Base-by-base conservation (phyloP, 1,140 invertebrate species). In the Drosophila sucinea region DNA sequence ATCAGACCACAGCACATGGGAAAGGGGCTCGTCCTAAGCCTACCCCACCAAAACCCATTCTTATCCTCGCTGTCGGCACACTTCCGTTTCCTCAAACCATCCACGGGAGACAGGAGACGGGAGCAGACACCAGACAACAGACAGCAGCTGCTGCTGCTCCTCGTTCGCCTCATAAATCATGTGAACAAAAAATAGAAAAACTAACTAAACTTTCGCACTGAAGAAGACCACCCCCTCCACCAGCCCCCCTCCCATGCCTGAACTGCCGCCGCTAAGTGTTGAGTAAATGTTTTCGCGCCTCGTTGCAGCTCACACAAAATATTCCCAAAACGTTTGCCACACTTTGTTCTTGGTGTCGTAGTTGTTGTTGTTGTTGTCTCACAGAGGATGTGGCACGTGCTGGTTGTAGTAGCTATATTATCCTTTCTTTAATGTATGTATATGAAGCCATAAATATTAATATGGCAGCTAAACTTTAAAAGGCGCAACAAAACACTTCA, bases 251-350 rank as follows among this genome's bases (percentile, higher is more conserved):
- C 64, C 67, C 41, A 51, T 41, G 56, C 6, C 30, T 47, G 41
- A 74, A 60, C 54, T 55, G 30, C 35, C 64, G 47, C 66, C 68
- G 76, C 76, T 83, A 83, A 86, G 83, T 87, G 83, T 87, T 87
- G 84, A 87, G 83, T 87, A 87, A 87, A 87, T 87, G 83, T 89
- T 87, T 87, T 87, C 84, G 76, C 83, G 83, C 83, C 83, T 87
- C 83, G 83, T 80, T 83, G 83, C 79, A 51, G 67, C 56, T 79
- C 55, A 60, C 70, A 51, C 44, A 51, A 27, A 51, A 71, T 80
- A 87, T 74, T 87, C 77, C 79, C 70, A 69, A 83, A 86, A 77
- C 79, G 73, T 73, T 87, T 73, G 44, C 44, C 44, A 51, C 44
- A 51, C 44, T 51, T 51, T 51, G 44, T 25, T 51, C 44, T 51